Evolutionary conservation across 1,140 invertebrate species (phyloP), one percentile per base, ranked within the genome.

Genomic region (Trialeurodes vaporariorum): DNA sequence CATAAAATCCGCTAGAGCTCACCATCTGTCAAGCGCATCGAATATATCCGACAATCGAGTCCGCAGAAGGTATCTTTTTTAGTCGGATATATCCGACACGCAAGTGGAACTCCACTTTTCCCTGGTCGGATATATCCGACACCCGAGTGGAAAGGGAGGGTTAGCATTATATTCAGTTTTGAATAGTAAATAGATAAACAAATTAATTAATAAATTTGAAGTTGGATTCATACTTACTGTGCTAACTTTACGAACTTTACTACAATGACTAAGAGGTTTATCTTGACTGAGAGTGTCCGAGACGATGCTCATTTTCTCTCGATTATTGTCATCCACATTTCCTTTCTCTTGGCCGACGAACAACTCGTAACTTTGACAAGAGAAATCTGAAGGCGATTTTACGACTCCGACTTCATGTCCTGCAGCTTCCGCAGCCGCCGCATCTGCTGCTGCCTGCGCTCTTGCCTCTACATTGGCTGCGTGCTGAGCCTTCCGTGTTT

Each of bases 281-380:
- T 91, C 87, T 78, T 92, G 90, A 83, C 88, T 91, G 79, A 92
- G 84, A 75, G 91, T 92, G 73, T 91, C 90, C 76, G 91, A 94
- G 76, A 90, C 85, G 66, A 94, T 88, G 79, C 91, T 93, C 85
- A 93, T 92, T 77, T 90, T 89, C 78, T 95, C 92, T 76, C 91
- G 90, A 73, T 87, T 87, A 82, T 93, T 92, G 81, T 89, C 89
- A 76, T 93, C 90, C 72, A 88, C 86, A 77, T 89, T 88, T 71
- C 87, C 88, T 72, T 90, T 90, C 72, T 92, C 90, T 76, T 92
- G 89, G 68, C 88, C 89, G 64, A 92, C 89, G 79, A 92, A 94
- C 63, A 93, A 80, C 79, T 94, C 92, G 79, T 94, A 94, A 78
- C 92, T 93, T 73, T 90, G 87, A 76, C 89, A 91, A 21, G 92